Conservation (phyloP, 2,113 vertebrate species). For the Dicerorhinus sumatrensis region DNA sequence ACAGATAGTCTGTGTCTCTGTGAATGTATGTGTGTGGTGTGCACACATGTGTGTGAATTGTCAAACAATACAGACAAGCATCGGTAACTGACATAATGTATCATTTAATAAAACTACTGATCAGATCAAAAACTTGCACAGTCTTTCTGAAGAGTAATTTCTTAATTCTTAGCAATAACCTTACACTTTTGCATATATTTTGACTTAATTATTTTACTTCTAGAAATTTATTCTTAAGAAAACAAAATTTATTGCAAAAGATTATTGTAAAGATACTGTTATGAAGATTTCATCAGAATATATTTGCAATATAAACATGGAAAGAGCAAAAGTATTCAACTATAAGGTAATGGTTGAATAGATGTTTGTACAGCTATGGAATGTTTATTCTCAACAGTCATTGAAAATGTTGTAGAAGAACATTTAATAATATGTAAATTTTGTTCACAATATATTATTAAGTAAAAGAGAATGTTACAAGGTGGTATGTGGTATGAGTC, state of each 20-base stretch:
- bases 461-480: neutral
- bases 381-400: neutral
- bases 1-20: neutral
- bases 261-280: neutral
- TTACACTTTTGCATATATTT: constrained; percentile 25
- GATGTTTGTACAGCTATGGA: neutral
- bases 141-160: constrained; percentile 3
- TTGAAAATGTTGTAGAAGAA: neutral
- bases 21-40: neutral
- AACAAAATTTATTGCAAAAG: neutral
- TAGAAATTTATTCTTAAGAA: neutral
- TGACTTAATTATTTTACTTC: neutral
- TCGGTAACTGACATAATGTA: neutral
- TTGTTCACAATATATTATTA: neutral
- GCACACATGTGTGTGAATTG: neutral
- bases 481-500: neutral
- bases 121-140: neutral
- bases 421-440: neutral
- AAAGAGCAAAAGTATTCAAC: neutral
- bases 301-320: neutral
- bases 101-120: neutral
- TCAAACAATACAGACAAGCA: neutral
- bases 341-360: neutral
- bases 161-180: neutral
- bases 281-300: neutral